Percentiles rank a stretch among this genome's conserved stretches.
phyloP scores from a whole-genome alignment of 2,888 invertebrate genomes.

The Agrochola circellaris region DNA sequence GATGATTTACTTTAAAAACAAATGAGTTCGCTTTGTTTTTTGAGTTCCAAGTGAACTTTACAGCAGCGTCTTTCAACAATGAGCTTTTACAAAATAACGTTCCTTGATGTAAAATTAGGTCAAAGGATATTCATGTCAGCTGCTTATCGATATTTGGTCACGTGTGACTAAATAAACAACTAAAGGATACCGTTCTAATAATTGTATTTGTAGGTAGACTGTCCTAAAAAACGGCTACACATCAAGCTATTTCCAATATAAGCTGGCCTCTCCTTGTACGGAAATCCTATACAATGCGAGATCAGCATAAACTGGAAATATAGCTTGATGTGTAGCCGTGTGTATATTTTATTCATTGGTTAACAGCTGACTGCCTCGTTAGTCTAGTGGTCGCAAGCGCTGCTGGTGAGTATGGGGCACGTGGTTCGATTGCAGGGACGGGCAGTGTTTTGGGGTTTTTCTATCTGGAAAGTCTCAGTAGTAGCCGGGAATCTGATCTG shows the following conservation, averaged over 20 bases:
- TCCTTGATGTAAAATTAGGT: constrained; percentile 14
- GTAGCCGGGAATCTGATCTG: no score
- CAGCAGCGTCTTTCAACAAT: neutral
- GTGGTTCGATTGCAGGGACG: no score
- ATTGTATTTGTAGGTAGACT: neutral
- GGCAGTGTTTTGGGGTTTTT: no score
- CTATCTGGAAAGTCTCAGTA: no score
- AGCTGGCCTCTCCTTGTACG: no score
- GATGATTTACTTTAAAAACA: neutral
- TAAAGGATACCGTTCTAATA: neutral
- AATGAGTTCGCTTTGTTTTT: neutral
- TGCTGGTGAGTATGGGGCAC: no score
- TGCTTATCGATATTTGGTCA: constrained; percentile 30
- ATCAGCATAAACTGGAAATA: no score
- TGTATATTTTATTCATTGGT: neutral
- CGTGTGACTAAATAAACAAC: constrained; percentile 4
- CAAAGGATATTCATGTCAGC: constrained; percentile 30
- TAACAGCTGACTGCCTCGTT: neutral
- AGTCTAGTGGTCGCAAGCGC: no score
- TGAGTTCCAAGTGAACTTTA: neutral
- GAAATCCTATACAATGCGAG: no score
- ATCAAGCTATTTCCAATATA: no score
- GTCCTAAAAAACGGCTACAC: neutral
- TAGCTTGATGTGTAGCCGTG: no score
- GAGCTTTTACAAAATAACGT: constrained; percentile 13